Conservation (phyloP, 2,113 vertebrate genomes). For the Rhea pennata region DNA sequence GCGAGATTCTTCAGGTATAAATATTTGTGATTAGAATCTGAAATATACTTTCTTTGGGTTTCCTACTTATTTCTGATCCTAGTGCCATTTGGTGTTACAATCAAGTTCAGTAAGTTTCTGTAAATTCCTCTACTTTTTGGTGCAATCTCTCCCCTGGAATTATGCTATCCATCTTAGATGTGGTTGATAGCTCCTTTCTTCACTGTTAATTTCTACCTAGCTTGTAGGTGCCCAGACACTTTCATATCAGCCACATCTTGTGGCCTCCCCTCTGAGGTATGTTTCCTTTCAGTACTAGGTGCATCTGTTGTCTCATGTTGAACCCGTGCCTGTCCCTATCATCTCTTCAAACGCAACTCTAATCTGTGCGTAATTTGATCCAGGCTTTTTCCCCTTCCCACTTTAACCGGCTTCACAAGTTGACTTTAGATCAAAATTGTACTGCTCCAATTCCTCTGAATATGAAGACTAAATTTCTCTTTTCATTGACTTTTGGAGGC, state of each 20-base stretch:
- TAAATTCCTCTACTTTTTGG: neutral
- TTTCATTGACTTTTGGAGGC: neutral
- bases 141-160: neutral
- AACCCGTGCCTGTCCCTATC: neutral
- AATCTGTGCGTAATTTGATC: neutral
- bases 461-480: neutral
- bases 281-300: neutral
- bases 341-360: neutral
- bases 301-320: neutral
- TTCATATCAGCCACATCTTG: neutral
- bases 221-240: neutral
- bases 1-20: neutral
- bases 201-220: neutral
- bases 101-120: neutral
- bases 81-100: accelerated
- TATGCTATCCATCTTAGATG: neutral
- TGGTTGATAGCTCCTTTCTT: neutral
- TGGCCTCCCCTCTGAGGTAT: neutral
- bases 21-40: neutral
- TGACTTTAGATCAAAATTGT: neutral
- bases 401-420: neutral
- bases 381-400: neutral
- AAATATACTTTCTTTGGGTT: neutral
- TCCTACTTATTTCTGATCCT: neutral
- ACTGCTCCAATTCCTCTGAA: neutral